A percentile compares a stretch with the other conserved stretches of the same genome.
These are phyloP conservation scores for Mesembrinibis cayennensis DNA, from an alignment of 2,113 vertebrate species.

Conservation along the genomic window DNA sequence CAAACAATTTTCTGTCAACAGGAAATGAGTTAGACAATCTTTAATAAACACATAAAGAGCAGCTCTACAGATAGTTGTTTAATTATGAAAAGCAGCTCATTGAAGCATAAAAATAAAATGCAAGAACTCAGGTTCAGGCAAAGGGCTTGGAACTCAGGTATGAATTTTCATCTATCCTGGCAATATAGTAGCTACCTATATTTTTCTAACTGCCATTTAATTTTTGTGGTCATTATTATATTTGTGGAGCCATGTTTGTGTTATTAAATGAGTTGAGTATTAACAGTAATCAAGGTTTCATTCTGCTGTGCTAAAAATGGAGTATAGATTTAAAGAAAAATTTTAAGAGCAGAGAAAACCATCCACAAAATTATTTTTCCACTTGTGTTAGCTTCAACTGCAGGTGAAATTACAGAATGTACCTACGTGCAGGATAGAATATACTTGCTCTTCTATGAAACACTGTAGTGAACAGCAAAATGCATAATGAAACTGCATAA, in stretches of 20 bases:
- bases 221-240: neutral
- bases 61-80: neutral
- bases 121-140: neutral
- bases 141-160: neutral
- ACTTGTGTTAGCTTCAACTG: neutral
- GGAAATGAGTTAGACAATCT: constrained; percentile 28
- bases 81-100: neutral
- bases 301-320: neutral
- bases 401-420: neutral
- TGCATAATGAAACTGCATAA: neutral
- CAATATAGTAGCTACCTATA: neutral
- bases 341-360: neutral
- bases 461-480: neutral
- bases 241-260: neutral
- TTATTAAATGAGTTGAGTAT: neutral
- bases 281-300: neutral
- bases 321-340: neutral
- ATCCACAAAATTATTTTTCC: neutral
- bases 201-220: neutral
- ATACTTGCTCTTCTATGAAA: neutral
- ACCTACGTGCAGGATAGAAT: neutral
- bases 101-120: neutral
- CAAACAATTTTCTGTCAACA: constrained; percentile 23
- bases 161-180: neutral
- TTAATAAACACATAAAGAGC: constrained; percentile 45